phyloP scores from a whole-genome alignment of 2,888 invertebrate species.

The Pollenia angustigena region DNA sequence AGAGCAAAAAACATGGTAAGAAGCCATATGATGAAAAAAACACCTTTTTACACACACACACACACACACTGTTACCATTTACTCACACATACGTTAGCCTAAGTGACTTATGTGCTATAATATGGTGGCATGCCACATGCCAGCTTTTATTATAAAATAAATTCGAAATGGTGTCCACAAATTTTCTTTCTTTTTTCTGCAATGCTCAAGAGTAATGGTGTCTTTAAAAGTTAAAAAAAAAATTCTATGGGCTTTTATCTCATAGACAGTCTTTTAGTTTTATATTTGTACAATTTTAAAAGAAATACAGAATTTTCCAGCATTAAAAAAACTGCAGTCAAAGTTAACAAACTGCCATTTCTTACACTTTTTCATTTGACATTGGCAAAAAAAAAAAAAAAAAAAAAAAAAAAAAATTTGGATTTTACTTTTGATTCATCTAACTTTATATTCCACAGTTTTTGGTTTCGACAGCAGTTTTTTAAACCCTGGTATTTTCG shows the following conservation, averaged over 20 bases:
- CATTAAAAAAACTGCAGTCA: no score
- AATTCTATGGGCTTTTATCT: neutral
- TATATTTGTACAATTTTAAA: neutral
- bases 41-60: conserved; percentile 51
- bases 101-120: conserved; percentile 49
- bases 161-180: conserved; percentile 70
- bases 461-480: no score
- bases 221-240: neutral
- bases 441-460: no score
- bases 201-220: conserved; percentile 46
- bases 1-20: conserved; percentile 1
- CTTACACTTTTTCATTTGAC: no score
- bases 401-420: no score
- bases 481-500: no score
- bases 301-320: no score
- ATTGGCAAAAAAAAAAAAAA: no score
- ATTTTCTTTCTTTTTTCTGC: conserved; percentile 20
- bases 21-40: conserved; percentile 16
- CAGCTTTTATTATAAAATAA: conserved; percentile 68
- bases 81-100: neutral
- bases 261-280: neutral
- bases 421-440: no score
- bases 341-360: no score
- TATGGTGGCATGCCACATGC: conserved; percentile 73
- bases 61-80: neutral